These are phyloP conservation scores for Nycticorax nycticorax DNA, from an alignment of 2,113 vertebrate species.

Conservation along the genomic window DNA sequence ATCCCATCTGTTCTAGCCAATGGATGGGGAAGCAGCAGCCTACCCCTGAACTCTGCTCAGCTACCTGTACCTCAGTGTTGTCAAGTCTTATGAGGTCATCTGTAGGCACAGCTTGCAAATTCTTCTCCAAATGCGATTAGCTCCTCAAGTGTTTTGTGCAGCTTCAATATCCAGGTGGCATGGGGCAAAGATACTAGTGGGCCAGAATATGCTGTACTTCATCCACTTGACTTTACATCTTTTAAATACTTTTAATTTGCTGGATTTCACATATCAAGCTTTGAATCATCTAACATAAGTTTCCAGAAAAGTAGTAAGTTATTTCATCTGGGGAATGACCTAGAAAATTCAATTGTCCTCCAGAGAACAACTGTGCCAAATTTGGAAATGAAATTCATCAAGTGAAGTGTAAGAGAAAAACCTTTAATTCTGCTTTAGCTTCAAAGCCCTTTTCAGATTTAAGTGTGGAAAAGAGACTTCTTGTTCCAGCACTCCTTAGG, in stretches of 20 bases:
- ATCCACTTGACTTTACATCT: background rate
- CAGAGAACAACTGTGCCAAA: slow-evolving; percentile 11
- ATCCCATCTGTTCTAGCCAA: background rate
- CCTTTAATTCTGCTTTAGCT: background rate
- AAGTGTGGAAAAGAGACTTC: background rate
- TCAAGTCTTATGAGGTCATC: background rate
- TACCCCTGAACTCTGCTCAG: background rate
- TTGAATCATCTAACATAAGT: background rate
- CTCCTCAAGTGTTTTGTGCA: background rate
- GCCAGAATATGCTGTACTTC: background rate
- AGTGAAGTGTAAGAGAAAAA: background rate
- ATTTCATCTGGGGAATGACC: slow-evolving; percentile 47
- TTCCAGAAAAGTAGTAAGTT: background rate
- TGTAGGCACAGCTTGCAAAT: background rate
- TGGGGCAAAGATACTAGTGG: background rate
- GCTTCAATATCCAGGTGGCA: background rate
- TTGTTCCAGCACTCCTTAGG: background rate
- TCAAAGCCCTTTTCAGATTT: background rate
- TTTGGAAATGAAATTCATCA: slow-evolving; percentile 1
- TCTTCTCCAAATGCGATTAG: background rate
- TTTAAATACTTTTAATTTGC: background rate
- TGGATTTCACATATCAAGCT: background rate
- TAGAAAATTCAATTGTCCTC: slow-evolving; percentile 44
- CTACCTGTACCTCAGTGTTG: background rate
- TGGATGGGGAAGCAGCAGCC: background rate